phyloP scores from a whole-genome alignment of 2,113 vertebrate genomes.

The Macrotus californicus region DNA sequence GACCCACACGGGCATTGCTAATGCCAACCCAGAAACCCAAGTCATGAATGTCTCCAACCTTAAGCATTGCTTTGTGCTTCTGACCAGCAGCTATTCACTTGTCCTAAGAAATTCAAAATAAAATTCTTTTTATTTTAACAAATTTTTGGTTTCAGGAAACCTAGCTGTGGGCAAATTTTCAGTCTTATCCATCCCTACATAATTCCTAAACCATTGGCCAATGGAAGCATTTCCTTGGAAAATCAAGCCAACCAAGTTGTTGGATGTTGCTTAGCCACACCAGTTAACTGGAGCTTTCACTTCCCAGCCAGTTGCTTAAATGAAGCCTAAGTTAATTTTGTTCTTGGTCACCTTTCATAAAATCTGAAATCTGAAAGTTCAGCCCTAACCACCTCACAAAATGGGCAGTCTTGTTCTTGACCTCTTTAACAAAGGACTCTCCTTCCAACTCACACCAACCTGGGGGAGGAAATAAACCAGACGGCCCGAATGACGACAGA shows the following conservation, averaged over 20 bases:
- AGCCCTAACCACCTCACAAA: conserved; percentile 58
- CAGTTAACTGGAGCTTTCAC: not conserved
- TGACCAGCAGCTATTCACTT: not conserved
- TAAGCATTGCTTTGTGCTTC: not conserved
- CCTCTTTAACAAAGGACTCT: conserved; percentile 62
- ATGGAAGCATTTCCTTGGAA: conserved; percentile 8
- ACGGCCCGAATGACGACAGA: conserved; percentile 78
- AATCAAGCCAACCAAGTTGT: not conserved
- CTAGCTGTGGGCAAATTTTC: not conserved
- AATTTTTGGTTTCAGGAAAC: not conserved
- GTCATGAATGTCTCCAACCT: not conserved
- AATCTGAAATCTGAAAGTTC: conserved; percentile 67
- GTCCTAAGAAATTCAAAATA: not conserved
- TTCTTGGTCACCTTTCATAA: conserved; percentile 52
- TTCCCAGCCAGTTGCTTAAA: conserved; percentile 20
- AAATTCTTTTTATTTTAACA: not conserved
- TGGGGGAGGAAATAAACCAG: conserved; percentile 80
- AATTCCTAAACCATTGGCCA: not conserved
- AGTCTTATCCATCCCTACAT: not conserved
- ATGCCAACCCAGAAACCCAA: not conserved
- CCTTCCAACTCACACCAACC: conserved; percentile 59
- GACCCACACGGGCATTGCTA: not conserved
- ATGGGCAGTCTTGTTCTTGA: conserved; percentile 68
- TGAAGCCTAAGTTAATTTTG: conserved; percentile 46
- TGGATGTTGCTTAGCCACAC: not conserved